These are phyloP conservation scores for Calliopsis andreniformis DNA, from an alignment of 1,140 invertebrate genomes.

Conservation along the genomic window DNA sequence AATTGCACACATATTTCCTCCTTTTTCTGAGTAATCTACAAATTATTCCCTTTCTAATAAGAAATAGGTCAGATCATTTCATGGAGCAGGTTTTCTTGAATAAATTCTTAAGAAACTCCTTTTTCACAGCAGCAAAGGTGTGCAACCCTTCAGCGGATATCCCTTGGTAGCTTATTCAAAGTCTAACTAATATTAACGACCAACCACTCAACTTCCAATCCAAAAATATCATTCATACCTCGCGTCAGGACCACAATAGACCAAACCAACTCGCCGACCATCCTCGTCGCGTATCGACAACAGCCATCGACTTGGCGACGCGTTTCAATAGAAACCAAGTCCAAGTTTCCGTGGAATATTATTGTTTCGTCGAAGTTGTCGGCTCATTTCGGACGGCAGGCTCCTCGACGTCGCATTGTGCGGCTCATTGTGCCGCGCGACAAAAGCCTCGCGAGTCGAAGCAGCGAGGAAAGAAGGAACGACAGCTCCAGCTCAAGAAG, in stretches of 20 bases:
- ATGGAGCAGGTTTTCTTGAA: no score
- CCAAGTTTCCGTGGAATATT: background rate
- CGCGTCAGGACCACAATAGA: background rate
- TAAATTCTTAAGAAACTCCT: no score
- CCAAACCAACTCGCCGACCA: background rate
- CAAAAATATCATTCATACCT: background rate
- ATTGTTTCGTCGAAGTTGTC: slow-evolving; percentile 7
- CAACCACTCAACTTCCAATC: no score
- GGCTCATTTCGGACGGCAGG: background rate
- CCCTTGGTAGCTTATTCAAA: no score
- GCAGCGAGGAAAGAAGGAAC: no score
- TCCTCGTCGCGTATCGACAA: background rate
- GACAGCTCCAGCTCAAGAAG: background rate
- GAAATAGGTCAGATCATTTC: no score
- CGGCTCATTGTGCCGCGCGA: slow-evolving; percentile 6
- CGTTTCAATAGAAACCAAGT: background rate
- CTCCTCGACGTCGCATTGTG: background rate
- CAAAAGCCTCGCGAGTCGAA: background rate
- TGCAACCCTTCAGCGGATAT: no score
- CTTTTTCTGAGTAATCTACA: no score
- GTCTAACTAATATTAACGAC: no score
- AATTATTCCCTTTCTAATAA: no score
- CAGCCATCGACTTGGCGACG: background rate
- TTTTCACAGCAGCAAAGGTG: no score
- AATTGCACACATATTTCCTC: no score